These are phyloP conservation scores for Ptyas mucosa DNA, from an alignment of 2,113 vertebrate species.

Conservation along the genomic window DNA sequence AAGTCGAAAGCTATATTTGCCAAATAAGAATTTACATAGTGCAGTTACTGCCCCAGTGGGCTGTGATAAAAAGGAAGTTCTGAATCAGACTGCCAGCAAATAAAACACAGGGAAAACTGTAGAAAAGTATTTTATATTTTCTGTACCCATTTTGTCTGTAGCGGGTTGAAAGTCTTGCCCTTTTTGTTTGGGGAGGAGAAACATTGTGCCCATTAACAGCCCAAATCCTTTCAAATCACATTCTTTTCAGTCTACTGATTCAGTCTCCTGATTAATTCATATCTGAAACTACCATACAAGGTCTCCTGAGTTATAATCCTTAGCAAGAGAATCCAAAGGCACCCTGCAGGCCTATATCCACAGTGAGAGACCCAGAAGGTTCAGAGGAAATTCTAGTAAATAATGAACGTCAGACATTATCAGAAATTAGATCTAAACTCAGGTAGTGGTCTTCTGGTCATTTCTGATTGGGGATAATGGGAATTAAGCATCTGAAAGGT, in stretches of 20 bases:
- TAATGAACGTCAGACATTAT: constrained; percentile 35
- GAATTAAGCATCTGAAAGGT: neutral
- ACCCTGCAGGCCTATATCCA: constrained; percentile 36
- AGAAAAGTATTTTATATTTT: neutral
- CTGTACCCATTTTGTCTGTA: neutral
- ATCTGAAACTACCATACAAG: constrained; percentile 32
- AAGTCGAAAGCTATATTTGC: neutral
- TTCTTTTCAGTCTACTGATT: constrained; percentile 46
- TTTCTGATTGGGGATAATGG: constrained; percentile 31
- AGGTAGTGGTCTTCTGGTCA: constrained; percentile 45
- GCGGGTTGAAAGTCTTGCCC: constrained; percentile 12
- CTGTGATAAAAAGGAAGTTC: neutral
- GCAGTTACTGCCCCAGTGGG: neutral
- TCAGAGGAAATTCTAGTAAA: constrained; percentile 50
- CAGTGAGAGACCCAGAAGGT: constrained; percentile 38
- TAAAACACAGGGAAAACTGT: neutral
- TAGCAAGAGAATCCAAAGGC: neutral
- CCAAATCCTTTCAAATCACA: constrained; percentile 44
- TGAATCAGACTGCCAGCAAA: neutral
- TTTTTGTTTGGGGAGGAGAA: neutral
- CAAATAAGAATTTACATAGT: neutral
- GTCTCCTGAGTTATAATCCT: constrained; percentile 28
- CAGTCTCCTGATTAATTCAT: constrained; percentile 34
- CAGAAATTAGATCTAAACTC: constrained; percentile 1
- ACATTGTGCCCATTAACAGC: constrained; percentile 1